Evolutionary conservation across 2,113 vertebrate genomes (phyloP).

Genomic region (Orycteropus afer): DNA sequence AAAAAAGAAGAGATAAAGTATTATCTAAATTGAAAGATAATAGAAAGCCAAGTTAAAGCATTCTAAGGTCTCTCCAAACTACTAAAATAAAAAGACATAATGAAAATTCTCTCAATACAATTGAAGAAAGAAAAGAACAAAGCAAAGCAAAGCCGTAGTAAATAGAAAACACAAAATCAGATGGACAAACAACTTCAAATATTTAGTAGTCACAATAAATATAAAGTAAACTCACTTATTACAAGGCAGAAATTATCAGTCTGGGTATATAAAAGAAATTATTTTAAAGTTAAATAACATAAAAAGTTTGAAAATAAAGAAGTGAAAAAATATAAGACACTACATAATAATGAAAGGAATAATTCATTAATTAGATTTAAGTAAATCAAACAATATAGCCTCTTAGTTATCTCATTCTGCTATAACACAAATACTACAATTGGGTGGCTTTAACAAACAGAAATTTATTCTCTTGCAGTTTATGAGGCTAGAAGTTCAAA

Average conservation of each 20-base stretch:
- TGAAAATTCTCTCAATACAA: conserved; percentile 33
- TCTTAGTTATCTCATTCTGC: too few species aligned
- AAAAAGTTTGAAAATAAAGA: too few species aligned
- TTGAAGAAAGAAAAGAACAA: neutral
- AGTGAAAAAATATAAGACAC: neutral
- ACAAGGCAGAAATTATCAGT: neutral
- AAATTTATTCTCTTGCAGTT: too few species aligned
- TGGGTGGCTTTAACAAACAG: too few species aligned
- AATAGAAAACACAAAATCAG: neutral
- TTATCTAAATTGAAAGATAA: neutral
- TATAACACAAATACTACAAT: too few species aligned
- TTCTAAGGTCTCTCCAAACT: neutral
- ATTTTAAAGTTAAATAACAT: neutral
- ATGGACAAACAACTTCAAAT: neutral
- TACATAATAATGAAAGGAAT: neutral
- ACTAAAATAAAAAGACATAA: conserved; percentile 20
- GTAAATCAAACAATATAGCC: neutral
- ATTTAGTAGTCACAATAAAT: conserved; percentile 21
- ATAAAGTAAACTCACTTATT: conserved; percentile 16
- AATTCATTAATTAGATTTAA: conserved; percentile 1
- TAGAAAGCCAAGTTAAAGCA: conserved; percentile 12
- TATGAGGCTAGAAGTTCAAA: too few species aligned
- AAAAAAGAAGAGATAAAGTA: neutral
- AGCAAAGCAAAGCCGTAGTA: neutral
- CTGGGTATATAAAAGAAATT: neutral